phyloP scores from a whole-genome alignment of 1,140 invertebrate genomes.

The Hydropsyche tenuis region DNA sequence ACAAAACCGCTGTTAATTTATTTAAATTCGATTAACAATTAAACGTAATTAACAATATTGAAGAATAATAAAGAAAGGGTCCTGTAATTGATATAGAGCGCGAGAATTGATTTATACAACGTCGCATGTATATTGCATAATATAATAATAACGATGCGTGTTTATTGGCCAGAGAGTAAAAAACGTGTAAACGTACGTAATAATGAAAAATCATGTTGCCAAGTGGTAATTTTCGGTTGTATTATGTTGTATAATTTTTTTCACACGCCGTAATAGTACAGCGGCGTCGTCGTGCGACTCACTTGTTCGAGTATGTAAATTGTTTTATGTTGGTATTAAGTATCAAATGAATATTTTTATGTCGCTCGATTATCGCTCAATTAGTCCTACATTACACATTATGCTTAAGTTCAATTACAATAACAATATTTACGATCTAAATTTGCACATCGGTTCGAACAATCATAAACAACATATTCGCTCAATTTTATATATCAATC shows the following conservation, averaged over 20 bases:
- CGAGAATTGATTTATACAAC: too few species aligned
- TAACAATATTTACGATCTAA: too few species aligned
- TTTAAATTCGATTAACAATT: neutral
- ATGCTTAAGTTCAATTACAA: too few species aligned
- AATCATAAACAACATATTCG: too few species aligned
- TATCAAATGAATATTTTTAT: too few species aligned
- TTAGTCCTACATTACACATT: too few species aligned
- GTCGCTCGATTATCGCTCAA: too few species aligned
- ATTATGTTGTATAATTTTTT: constrained; percentile 21
- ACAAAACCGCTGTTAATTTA: constrained; percentile 21
- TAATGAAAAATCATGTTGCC: constrained; percentile 11
- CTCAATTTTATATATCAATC: too few species aligned
- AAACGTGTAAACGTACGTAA: constrained; percentile 3
- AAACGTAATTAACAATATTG: neutral
- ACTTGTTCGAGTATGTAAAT: too few species aligned
- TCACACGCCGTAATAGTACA: neutral
- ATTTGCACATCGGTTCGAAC: too few species aligned
- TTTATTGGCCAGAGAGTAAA: neutral
- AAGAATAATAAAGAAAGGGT: neutral
- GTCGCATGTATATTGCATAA: neutral
- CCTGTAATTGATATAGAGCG: neutral
- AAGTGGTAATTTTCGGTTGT: constrained; percentile 17
- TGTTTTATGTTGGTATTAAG: too few species aligned
- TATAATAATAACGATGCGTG: neutral
- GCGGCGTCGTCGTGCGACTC: too few species aligned